These are phyloP conservation scores for Halocynthia roretzi DNA, from an alignment of 23 tunicate genomes.

Conservation along the genomic window DNA sequence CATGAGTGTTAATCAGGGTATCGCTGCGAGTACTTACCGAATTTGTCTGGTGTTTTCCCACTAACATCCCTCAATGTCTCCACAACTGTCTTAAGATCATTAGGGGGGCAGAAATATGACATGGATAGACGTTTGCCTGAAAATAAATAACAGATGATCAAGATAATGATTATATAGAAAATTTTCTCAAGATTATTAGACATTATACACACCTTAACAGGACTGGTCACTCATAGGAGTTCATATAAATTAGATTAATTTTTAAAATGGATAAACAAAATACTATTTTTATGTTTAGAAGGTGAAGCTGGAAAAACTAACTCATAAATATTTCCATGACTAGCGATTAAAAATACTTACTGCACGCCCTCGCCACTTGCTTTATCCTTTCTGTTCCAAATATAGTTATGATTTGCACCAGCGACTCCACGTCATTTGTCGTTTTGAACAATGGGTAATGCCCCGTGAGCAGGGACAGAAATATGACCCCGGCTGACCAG, in stretches of 20 bases:
- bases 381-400: conserved; percentile 73
- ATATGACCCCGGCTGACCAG: conserved; percentile 96
- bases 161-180: not conserved
- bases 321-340: not conserved
- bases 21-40: conserved; percentile 27
- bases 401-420: conserved; percentile 48
- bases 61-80: conserved; percentile 18
- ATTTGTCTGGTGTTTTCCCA: conserved; percentile 4
- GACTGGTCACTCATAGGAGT: too few species aligned
- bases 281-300: too few species aligned
- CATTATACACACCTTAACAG: too few species aligned
- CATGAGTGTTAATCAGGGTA: not conserved
- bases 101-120: conserved; percentile 39
- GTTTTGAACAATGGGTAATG: conserved; percentile 84
- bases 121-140: conserved; percentile 47
- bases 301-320: not conserved
- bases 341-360: conserved; percentile 20
- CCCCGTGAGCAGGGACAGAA: conserved; percentile 73
- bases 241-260: too few species aligned
- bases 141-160: not conserved
- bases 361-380: conserved; percentile 48
- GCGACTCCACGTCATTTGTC: conserved; percentile 63
- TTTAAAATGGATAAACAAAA: too few species aligned
- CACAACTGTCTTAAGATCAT: conserved; percentile 49
- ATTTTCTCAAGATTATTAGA: too few species aligned